Evolutionary conservation across 2,113 vertebrate species (phyloP), one percentile per base, ranked within the genome.

Genomic region (Malurus alboscapulatus): DNA sequence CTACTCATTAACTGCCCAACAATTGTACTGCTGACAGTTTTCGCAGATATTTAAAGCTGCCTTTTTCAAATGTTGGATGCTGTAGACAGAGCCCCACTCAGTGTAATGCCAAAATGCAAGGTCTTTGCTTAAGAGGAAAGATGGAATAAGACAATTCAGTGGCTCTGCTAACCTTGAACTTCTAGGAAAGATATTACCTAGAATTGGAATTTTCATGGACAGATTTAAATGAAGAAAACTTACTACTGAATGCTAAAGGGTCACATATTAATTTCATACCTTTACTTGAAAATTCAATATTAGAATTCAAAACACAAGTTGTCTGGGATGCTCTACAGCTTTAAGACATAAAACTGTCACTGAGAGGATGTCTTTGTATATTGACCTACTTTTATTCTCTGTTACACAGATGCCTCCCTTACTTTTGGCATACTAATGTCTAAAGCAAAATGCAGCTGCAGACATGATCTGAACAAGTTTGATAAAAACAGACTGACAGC

Each of bases 291-390:
- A 91, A 92, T 65, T 84, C 65, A 84, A 8, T 74, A 59, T 90
- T 93, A 72, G 62, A 86, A 94, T 92, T 96, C 34, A 73, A 94
- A 95, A 78, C 25, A 67, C 21, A 92, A 88, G 19, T 55, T 68
- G n/a, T 54, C 47, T 83, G 32, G 32, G 34, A 86, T 85, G 48
- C 22, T 81, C 38, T 92, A 40, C 87, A 93, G 68, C 91, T 94
- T 96, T 93, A 96, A 96, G 89, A 89, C 77, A 96, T 93, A 83
- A 93, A 96, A 94, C 80, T 89, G 69, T 67, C 76, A 93, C 71
- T 83, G 48, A 76, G 74, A 94, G 80, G 12, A 91, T 94, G 32
- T 91, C 65, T 89, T 96, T 95, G 63, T 95, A 61, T 87, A 45
- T 40, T 96, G 87, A 93, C 91, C 87, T 84, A 91, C 54, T 97